Conservation (phyloP, 2,113 vertebrate genomes). For the Xenopus borealis region DNA sequence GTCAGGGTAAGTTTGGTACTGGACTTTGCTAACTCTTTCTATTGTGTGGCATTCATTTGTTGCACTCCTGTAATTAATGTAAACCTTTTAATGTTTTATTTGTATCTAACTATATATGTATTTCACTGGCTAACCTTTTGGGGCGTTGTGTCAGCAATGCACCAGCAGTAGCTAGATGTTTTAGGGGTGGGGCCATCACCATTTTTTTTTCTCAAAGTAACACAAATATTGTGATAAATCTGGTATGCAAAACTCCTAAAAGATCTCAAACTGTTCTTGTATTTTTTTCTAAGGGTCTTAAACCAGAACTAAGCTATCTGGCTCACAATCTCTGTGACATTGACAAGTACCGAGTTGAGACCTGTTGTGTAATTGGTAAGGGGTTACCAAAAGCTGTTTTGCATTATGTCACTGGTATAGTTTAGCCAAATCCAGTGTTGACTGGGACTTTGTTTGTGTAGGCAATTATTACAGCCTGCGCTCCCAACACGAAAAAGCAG, state of each 20-base stretch:
- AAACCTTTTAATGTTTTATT: too few relatives aligned
- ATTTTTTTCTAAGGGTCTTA: constrained; percentile 80
- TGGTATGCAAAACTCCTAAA: too few relatives aligned
- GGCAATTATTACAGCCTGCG: constrained; percentile 96
- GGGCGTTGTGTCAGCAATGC: too few relatives aligned
- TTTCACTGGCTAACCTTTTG: too few relatives aligned
- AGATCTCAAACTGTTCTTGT: neutral
- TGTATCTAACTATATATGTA: too few relatives aligned
- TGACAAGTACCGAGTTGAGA: constrained; percentile 98
- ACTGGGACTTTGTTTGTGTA: constrained; percentile 51
- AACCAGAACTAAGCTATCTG: constrained; percentile 94
- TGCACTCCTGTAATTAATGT: too few relatives aligned
- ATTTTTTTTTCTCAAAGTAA: too few relatives aligned
- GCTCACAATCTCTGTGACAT: constrained; percentile 98
- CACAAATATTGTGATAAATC: too few relatives aligned
- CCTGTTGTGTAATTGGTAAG: constrained; percentile 96
- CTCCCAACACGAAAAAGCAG: constrained; percentile 96
- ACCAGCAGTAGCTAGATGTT: too few relatives aligned
- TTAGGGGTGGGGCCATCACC: too few relatives aligned
- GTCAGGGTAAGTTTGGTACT: constrained; percentile 78
- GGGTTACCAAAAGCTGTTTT: neutral
- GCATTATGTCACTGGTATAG: neutral
- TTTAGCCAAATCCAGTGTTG: neutral
- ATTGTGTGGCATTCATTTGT: too few relatives aligned
- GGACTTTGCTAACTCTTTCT: too few relatives aligned